Evolutionary conservation across 2,113 vertebrate genomes (phyloP).

Genomic region (Equus quagga): DNA sequence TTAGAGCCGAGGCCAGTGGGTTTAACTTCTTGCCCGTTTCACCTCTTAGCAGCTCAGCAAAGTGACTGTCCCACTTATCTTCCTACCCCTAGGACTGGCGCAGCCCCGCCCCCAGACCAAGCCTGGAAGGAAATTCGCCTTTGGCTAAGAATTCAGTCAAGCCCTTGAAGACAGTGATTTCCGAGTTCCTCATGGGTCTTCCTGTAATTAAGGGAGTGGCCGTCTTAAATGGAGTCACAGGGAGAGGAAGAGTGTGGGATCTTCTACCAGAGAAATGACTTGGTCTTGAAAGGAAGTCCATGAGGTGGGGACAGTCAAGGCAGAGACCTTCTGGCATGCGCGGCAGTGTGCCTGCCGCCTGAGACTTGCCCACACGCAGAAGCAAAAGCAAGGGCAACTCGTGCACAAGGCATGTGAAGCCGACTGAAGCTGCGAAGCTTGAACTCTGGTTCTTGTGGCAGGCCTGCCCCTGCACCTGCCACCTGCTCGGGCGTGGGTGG

Average conservation of each 20-base stretch:
- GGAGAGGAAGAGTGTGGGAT: not conserved
- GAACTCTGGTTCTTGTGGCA: not conserved
- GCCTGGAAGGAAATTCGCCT: not conserved
- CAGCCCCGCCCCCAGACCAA: not conserved
- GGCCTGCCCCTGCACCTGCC: no score
- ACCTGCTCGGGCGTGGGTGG: no score
- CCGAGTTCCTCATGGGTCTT: constrained; percentile 5
- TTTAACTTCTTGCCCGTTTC: not conserved
- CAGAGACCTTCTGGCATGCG: not conserved
- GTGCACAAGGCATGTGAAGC: not conserved
- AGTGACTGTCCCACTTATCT: not conserved
- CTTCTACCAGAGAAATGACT: not conserved
- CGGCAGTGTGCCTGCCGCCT: no score
- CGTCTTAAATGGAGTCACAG: not conserved
- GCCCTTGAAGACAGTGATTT: constrained; percentile 29
- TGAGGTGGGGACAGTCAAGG: not conserved
- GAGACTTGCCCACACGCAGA: not conserved
- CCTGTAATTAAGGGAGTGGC: not conserved
- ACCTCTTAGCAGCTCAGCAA: not conserved
- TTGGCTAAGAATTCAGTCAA: constrained; percentile 2
- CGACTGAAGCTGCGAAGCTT: not conserved
- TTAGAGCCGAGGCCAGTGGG: not conserved
- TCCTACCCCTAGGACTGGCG: not conserved
- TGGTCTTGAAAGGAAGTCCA: not conserved
- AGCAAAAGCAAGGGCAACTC: not conserved